These are phyloP conservation scores for Protodeltote pygarga DNA, from an alignment of 2,888 invertebrate species.

Conservation along the genomic window DNA sequence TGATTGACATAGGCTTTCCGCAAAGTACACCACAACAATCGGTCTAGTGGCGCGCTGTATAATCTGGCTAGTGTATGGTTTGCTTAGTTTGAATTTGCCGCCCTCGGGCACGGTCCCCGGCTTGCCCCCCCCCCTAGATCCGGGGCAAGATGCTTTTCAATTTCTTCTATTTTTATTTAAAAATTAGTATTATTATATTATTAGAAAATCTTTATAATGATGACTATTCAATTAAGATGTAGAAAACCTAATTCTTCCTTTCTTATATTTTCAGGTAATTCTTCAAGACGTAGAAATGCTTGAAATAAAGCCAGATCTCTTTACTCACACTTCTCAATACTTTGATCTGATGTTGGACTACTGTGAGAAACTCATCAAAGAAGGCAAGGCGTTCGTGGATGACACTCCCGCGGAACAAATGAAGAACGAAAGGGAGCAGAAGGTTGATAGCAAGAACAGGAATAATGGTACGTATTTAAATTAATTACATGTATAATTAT, in stretches of 20 bases:
- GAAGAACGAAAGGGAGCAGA: conserved; percentile 97
- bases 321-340: conserved; percentile 98
- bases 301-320: conserved; percentile 96
- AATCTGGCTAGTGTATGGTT: no score
- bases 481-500: not conserved
- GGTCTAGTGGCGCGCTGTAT: no score
- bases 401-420: conserved; percentile 97
- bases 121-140: no score
- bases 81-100: no score
- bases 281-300: conserved; percentile 96
- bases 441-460: conserved; percentile 93
- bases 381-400: conserved; percentile 98
- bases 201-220: no score
- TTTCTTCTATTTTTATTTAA: no score
- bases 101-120: no score
- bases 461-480: conserved; percentile 90
- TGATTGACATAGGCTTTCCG: no score
- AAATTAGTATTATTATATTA: no score
- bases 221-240: not conserved
- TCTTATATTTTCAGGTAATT: conserved; percentile 86
- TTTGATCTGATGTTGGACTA: conserved; percentile 96
- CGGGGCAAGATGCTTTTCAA: no score
- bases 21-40: no score
- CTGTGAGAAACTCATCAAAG: conserved; percentile 95
- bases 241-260: not conserved